Conservation (phyloP, 2,888 invertebrate species). For the Sialis lutaria region DNA sequence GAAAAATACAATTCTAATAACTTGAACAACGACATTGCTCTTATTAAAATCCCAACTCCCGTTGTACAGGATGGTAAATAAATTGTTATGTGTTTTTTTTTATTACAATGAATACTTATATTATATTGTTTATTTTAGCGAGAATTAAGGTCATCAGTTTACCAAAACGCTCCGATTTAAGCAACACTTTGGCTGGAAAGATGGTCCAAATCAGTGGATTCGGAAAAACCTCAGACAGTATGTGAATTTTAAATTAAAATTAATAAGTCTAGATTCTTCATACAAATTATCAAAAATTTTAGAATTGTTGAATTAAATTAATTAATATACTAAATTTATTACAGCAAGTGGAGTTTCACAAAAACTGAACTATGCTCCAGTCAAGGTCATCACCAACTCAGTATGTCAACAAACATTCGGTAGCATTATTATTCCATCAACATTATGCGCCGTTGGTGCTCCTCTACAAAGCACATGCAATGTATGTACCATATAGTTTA, state of each 20-base stretch:
- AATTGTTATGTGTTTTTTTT: no score
- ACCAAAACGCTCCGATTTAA: conserved; percentile 5
- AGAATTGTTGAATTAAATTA: not conserved
- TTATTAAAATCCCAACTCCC: no score
- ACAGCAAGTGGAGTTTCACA: not conserved
- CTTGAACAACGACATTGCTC: no score
- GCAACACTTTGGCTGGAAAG: conserved; percentile 3
- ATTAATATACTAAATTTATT: not conserved
- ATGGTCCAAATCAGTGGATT: conserved; percentile 14
- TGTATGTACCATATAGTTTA: conserved; percentile 8
- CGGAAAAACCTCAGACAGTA: conserved; percentile 14
- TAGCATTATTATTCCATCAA: conserved; percentile 5
- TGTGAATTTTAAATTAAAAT: conserved; percentile 1
- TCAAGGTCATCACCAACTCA: no score
- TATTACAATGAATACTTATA: no score
- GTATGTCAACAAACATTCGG: no score
- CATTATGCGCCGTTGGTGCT: conserved; percentile 14
- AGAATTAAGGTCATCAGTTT: conserved; percentile 12
- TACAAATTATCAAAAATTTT: no score
- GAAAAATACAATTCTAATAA: no score
- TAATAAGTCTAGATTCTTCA: no score
- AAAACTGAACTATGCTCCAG: no score
- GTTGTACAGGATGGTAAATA: no score
- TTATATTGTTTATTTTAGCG: conserved; percentile 7
- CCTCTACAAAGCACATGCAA: conserved; percentile 17